Conservation (phyloP, 2,888 invertebrate genomes). For the Melanargia galathea region DNA sequence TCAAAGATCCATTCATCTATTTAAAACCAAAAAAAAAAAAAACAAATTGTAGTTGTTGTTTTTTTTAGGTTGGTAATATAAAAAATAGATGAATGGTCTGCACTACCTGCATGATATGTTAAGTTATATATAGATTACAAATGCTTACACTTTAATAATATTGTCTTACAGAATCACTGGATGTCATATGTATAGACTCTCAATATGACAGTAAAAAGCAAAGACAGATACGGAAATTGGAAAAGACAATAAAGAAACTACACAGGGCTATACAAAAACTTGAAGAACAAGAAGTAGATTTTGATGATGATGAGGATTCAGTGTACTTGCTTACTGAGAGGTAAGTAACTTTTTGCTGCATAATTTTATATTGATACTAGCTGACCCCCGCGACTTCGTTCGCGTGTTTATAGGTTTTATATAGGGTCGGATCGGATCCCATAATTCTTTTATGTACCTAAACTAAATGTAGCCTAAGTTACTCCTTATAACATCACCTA, state of each 20-base stretch:
- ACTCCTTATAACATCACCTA: too few species aligned
- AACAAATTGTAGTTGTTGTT: too few species aligned
- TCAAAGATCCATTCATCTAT: too few species aligned
- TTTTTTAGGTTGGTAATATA: too few species aligned
- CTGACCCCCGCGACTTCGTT: too few species aligned
- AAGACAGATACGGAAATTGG: slow-evolving; percentile 80
- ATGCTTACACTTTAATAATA: neutral
- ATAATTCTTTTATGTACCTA: too few species aligned
- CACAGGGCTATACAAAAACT: slow-evolving; percentile 85
- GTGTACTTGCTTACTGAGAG: slow-evolving; percentile 86
- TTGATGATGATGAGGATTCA: slow-evolving; percentile 88
- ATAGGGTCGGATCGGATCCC: too few species aligned
- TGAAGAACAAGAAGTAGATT: slow-evolving; percentile 87
- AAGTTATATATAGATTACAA: neutral
- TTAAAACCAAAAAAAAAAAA: too few species aligned
- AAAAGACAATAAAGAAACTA: slow-evolving; percentile 84
- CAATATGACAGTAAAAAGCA: slow-evolving; percentile 71
- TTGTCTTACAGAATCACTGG: slow-evolving; percentile 7
- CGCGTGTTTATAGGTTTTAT: neutral
- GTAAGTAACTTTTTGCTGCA: slow-evolving; percentile 56
- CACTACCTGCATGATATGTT: neutral
- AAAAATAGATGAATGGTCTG: too few species aligned
- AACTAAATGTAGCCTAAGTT: too few species aligned
- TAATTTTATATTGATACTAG: neutral
- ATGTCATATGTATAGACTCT: slow-evolving; percentile 51